phyloP scores from a whole-genome alignment of 2,797 vertebrate species.

The Salmo trutta region DNA sequence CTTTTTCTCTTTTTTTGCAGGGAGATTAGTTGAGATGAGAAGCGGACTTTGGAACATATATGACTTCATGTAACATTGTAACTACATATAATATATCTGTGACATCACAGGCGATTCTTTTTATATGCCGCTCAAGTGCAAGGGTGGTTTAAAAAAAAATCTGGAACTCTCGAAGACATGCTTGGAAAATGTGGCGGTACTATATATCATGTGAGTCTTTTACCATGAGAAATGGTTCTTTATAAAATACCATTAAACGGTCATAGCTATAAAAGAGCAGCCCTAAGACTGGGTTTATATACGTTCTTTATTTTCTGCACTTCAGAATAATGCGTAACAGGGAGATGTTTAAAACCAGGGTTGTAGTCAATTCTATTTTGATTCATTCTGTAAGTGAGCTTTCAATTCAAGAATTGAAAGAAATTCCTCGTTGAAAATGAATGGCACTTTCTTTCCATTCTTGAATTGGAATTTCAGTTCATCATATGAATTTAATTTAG shows the following conservation, averaged over 20 bases:
- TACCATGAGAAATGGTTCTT: constrained; percentile 46
- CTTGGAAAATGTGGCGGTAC: constrained; percentile 48
- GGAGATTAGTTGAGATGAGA: constrained; percentile 31
- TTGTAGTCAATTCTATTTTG: neutral
- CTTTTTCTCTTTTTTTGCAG: constrained; percentile 33
- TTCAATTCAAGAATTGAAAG: neutral
- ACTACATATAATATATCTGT: constrained; percentile 59
- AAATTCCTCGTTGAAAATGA: constrained; percentile 34
- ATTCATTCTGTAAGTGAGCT: neutral
- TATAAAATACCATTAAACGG: constrained; percentile 79
- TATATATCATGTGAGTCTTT: constrained; percentile 48
- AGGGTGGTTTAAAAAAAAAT: constrained; percentile 53
- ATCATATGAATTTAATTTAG: neutral
- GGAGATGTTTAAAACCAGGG: constrained; percentile 39
- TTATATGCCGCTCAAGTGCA: constrained; percentile 51
- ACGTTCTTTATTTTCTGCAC: constrained; percentile 57
- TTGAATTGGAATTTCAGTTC: neutral
- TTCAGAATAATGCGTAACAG: constrained; percentile 58
- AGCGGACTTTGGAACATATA: constrained; percentile 35
- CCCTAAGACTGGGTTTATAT: constrained; percentile 16
- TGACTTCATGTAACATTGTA: constrained; percentile 57
- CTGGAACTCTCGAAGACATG: constrained; percentile 42
- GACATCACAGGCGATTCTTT: constrained; percentile 58
- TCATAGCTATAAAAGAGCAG: constrained; percentile 64
- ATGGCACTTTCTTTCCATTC: constrained; percentile 42